Evolutionary conservation across 1,140 invertebrate species (phyloP), one percentile per base, ranked within the genome.

Genomic region (Rhizoglyphus robini): DNA sequence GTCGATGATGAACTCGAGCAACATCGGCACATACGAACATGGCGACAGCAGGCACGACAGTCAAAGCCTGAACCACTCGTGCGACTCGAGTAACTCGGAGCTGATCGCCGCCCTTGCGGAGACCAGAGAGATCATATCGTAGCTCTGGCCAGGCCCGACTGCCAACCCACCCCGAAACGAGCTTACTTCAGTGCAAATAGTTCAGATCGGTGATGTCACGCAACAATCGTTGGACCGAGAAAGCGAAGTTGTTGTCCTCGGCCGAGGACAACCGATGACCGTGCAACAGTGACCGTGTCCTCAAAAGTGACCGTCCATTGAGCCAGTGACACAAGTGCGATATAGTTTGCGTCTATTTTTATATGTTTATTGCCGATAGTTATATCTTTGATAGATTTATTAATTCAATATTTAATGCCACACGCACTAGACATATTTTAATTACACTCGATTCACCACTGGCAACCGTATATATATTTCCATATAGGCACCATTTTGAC

Each of bases 41-140:
- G 23, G 23, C 51, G 51, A 32, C 23, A 46, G 41, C 23, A 5
- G 31, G 15, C 51, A 27, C 23, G 51, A 32, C 51, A 32, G 8
- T 5, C 51, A 54, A 25, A 54, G 51, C 23, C 20, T 54, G 51
- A 8, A 38, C 38, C 65, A 47, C 18, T 8, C 20, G 13, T 46
- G 32, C 30, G 46, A 46, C 57, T 65, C 46, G 31, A 59, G 61
- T 29, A 61, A 49, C 46, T 64, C 67, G 25, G 67, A 65, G 31
- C 36, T 68, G n/a, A 68, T 68, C 61, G 67, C 67, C n/a, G 67
- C 67, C n/a, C 46, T 68, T 11, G 67, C 67, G 1, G 67, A 68
- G 54, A 68, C 67, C 8, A 27, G 67, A 29, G 65, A 68, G 60
- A 68, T 68, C 29, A 68, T 68, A 46, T 65, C 63, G 15, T 65